Base-by-base conservation (phyloP, 2,797 vertebrate species). In the Falco columbarius region DNA sequence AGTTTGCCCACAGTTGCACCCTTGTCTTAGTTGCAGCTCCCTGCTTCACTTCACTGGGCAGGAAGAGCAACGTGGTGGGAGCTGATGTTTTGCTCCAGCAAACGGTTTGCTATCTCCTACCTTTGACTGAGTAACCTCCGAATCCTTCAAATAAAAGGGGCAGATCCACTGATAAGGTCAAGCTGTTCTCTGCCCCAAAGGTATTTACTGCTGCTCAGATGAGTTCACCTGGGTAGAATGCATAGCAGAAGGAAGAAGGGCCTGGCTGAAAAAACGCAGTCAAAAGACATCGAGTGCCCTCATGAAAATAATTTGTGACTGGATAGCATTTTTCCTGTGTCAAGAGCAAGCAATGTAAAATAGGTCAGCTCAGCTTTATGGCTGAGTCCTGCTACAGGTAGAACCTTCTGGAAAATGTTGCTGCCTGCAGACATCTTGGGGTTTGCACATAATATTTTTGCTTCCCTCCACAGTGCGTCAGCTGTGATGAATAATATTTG, bases 401-500 rank as follows among this genome's bases (percentile, higher is more conserved):
- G 51, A 62, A 40, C 24, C 72, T 83, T 77, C 56, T 72, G 65
- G 65, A 67, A 87, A 70, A 81, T 12, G 29, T 10, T 61, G 46
- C 72, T 93, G 68, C 72, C 55, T 83, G 65, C 51, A 93, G 65
- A 74, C 30, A 24, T 42, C 46, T 24, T 54, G 38, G 12, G 1
- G 19, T 85, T 63, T 81, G 51, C 42, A 34, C 2, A 0, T 10
- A 36, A 14, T 32, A 30, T 6, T 54, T 90, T 62, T 61, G 8
- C 29, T 74, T 82, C 49, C 22, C 44, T 72, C 58, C 2, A 2
- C 59, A 62, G 59, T 5, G 8, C 0, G 0, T 61, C 56, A 72
- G 65, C 38, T 36, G 34, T 47, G 21, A 67, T 0, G 0, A 84
- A 42, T 9, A 80, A 24, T 0, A 0, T 34, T 44, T 77, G 59